Base-by-base conservation (phyloP, 92 coral and sea anemone genomes). In the Epizoanthus rinbou region DNA sequence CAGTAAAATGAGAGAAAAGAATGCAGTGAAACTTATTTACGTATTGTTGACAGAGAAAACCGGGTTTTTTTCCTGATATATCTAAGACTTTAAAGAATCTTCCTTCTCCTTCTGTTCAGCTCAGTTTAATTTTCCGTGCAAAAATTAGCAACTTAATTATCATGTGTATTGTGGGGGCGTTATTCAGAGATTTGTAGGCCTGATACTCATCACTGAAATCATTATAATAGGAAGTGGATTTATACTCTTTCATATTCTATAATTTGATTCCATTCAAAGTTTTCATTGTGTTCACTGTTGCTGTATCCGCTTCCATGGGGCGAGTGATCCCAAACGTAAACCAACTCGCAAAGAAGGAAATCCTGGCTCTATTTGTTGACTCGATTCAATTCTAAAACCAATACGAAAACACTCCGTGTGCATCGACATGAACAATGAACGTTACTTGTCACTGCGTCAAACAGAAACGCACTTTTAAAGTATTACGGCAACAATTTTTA, bases 271-370 rank as follows among this genome's bases (percentile, higher is more conserved):
- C 62, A 73, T 73, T 73, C 69, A 76, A 39, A 33, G 25, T 35
- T n/a, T 59, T 59, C 64, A 1, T 24, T 28, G 21, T 67, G 72
- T 69, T n/a, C 69, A 11, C 58, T 35, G 67, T 57, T 57, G 52
- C 31, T 75, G 64, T n/a, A 23, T 74, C 80, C 80, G 64, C 57
- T 56, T 22, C 11, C 65, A 56, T 74, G 64, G 80, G 80, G 80
- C 69, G 69, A 10, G 18, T 64, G 69, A 64, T 64, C 39, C 14
- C 22, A 23, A 22, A 28, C 14, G 35, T 64, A 33, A 25, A 23
- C 69, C 1, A 24, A 23, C 41, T 64, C 37, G 24, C 23, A 64
- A 64, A 64, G 69, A 64, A 64, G 69, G 69, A 64, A 64, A 64
- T 64, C 69, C 69, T 64, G 69, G 33, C 6, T 64, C 15, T 16